phyloP scores from a whole-genome alignment of 2,797 vertebrate genomes.

The Lacerta bilineata region DNA sequence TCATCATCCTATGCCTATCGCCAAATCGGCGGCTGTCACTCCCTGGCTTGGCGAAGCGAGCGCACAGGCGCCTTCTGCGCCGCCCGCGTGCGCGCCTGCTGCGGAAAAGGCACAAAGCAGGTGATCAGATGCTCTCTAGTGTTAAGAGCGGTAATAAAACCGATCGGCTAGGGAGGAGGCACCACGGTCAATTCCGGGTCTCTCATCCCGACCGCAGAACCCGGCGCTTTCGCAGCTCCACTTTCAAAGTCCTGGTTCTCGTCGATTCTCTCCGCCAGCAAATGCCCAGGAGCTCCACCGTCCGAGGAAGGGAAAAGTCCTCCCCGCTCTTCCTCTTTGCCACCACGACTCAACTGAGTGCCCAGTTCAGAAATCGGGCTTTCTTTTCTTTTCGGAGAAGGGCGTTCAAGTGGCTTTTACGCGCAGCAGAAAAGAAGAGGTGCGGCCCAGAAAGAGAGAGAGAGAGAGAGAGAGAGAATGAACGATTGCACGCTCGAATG shows the following conservation, averaged over 20 bases:
- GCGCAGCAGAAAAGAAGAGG: too few relatives aligned
- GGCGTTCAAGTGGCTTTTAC: not conserved
- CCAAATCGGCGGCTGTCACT: too few relatives aligned
- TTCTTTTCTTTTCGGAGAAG: too few relatives aligned
- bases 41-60: not conserved
- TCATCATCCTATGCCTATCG: too few relatives aligned
- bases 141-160: constrained; percentile 61
- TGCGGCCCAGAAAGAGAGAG: not conserved
- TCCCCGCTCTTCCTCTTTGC: not conserved
- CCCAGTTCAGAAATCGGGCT: not conserved
- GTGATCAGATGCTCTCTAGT: constrained; percentile 75
- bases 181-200: not conserved
- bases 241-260: too few relatives aligned
- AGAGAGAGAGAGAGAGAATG: too few relatives aligned
- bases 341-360: not conserved
- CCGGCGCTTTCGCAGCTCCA: not conserved
- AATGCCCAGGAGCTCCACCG: not conserved
- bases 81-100: not conserved
- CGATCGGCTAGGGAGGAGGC: not conserved
- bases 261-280: not conserved
- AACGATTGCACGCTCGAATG: not conserved
- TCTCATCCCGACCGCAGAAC: not conserved
- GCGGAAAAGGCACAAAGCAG: constrained; percentile 61
- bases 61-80: too few relatives aligned
- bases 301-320: not conserved